Percentiles rank a stretch among this genome's conserved stretches.
Conservation (phyloP, 2,888 invertebrate genomes). For the Chymomyza caudatula region DNA sequence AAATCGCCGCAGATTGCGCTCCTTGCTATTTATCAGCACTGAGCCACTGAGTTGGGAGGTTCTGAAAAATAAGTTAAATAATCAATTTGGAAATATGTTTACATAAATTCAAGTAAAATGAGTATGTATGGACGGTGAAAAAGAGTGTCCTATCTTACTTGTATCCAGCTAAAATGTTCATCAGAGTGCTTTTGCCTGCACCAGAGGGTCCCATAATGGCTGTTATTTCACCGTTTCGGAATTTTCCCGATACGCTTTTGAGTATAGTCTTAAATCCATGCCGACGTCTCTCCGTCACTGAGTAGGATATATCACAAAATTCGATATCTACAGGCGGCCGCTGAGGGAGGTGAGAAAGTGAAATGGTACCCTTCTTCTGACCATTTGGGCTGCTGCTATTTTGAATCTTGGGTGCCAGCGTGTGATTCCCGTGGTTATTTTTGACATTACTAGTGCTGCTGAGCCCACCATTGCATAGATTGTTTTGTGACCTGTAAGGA, state of each 20-base stretch:
- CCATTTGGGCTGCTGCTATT: slow-evolving; percentile 82
- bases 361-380: slow-evolving; percentile 84
- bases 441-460: slow-evolving; percentile 54
- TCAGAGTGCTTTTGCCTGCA: slow-evolving; percentile 88
- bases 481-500: slow-evolving; percentile 82
- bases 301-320: slow-evolving; percentile 92
- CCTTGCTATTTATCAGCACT: slow-evolving; percentile 92
- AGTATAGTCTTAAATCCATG: slow-evolving; percentile 91
- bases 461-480: slow-evolving; percentile 84
- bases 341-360: slow-evolving; percentile 89
- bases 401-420: slow-evolving; percentile 84
- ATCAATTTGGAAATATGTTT: not conserved
- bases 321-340: slow-evolving; percentile 94
- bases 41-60: slow-evolving; percentile 91
- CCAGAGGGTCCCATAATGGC: slow-evolving; percentile 97
- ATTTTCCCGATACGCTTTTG: slow-evolving; percentile 92
- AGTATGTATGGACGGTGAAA: not conserved
- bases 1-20: slow-evolving; percentile 90
- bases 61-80: slow-evolving; percentile 80
- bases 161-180: slow-evolving; percentile 93
- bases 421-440: slow-evolving; percentile 74
- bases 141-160: slow-evolving; percentile 82
- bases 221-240: slow-evolving; percentile 93
- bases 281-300: slow-evolving; percentile 89
- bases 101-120: not conserved